phyloP scores from a whole-genome alignment of 2,888 invertebrate species.

The Nycteola revayana region DNA sequence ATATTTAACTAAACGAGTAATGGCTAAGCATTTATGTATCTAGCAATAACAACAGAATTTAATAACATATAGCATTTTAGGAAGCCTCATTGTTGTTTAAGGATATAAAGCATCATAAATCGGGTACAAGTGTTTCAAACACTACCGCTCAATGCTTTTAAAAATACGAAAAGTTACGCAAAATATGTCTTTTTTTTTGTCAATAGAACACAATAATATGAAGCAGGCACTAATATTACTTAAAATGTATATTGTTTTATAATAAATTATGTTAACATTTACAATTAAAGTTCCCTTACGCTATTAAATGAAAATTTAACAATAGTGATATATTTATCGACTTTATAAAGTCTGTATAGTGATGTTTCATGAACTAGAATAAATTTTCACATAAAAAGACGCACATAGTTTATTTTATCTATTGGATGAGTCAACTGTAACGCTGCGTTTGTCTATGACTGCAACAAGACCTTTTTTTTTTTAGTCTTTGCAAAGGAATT shows the following conservation, averaged over 20 bases:
- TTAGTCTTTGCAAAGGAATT: no score
- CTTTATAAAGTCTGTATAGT: conserved; percentile 37
- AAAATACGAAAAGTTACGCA: conserved; percentile 57
- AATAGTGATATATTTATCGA: conserved; percentile 48
- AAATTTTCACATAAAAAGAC: conserved; percentile 32
- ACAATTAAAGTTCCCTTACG: conserved; percentile 67
- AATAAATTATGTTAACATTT: conserved; percentile 79
- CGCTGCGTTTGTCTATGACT: conserved; percentile 5
- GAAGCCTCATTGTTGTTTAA: conserved; percentile 74
- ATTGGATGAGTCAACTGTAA: conserved; percentile 29
- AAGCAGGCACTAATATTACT: conserved; percentile 81
- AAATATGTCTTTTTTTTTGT: conserved; percentile 75
- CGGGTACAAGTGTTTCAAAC: conserved; percentile 56
- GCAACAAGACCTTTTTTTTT: no score
- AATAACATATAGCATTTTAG: conserved; percentile 75
- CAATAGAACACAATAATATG: conserved; percentile 61
- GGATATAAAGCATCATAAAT: conserved; percentile 49
- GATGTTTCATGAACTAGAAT: conserved; percentile 62
- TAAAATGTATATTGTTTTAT: conserved; percentile 72
- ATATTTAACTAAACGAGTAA: conserved; percentile 71
- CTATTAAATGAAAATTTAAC: conserved; percentile 67
- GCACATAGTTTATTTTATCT: conserved; percentile 23
- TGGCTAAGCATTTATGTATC: conserved; percentile 78
- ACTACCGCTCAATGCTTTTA: conserved; percentile 46
- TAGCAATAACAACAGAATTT: conserved; percentile 80